Evolutionary conservation across 2,113 vertebrate genomes (phyloP), one percentile per base, ranked within the genome.

Genomic region (Alethe castanea): DNA sequence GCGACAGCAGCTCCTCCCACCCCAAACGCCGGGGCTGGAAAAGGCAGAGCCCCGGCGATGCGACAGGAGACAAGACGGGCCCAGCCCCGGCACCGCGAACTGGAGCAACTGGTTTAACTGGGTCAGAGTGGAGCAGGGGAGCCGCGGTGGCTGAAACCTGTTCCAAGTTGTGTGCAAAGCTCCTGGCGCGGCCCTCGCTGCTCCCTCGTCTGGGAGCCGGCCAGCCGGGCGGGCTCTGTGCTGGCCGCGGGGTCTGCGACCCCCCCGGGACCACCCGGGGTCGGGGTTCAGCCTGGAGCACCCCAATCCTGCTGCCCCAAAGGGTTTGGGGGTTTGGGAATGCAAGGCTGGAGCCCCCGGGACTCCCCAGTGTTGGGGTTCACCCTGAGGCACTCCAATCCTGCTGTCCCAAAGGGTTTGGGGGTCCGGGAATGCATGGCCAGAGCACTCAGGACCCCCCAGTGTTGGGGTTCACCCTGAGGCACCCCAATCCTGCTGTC

Each of bases 91-190:
- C 88, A 44, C 10, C 61, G 62, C 71, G 26, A 94, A 93, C 95
- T 74, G 88, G 94, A 93, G 92, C 71, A 12, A 95, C 96, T 90
- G 95, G 96, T 96, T 97, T 92, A 35, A 22, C 96, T 73, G 88
- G 96, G 93, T 52, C 87, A 4, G 18, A 89, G 92, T 36, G 65
- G 71, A 86, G 85, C 87, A 47, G 14, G 52, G 92, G 91, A 96
- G 91, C 48, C 91, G 15, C 83, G 22, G 96, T 0, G 81, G 90
- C 90, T 93, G 94, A 47, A 92, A 95, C 85, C 71, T 77, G 94
- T 90, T 94, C 92, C 84, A 53, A 64, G 90, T 1, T 25, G 53
- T 86, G 92, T 85, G 92, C 67, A 77, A 94, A 83, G 67, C 89
- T 92, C 77, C 92, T 71, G 95, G 87, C 92, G 79, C 11, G 72